Evolutionary conservation across 2,113 vertebrate genomes (phyloP).

Genomic region (Heteronetta atricapilla): DNA sequence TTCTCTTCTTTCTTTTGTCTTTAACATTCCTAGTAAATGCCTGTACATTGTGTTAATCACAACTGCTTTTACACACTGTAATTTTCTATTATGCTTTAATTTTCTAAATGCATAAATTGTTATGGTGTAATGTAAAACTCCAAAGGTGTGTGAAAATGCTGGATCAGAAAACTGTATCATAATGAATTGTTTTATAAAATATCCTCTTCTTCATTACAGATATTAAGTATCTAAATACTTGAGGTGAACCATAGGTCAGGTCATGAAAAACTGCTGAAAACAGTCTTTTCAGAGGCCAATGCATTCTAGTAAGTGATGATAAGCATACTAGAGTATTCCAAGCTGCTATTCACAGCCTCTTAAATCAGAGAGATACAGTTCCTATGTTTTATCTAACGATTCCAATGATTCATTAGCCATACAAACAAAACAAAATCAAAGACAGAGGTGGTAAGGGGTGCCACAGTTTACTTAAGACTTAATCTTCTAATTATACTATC

Average conservation of each 20-base stretch:
- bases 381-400: not conserved
- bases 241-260: constrained; percentile 38
- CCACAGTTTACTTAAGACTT: not conserved
- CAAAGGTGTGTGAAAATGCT: constrained; percentile 63
- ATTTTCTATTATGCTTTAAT: constrained; percentile 70
- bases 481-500: not conserved
- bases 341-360: not conserved
- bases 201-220: constrained; percentile 36
- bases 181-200: constrained; percentile 56
- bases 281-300: constrained; percentile 8
- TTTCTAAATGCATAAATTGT: constrained; percentile 65
- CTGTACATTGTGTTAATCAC: constrained; percentile 44
- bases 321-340: not conserved
- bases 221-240: constrained; percentile 13
- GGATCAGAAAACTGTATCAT: constrained; percentile 45
- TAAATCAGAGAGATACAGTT: not conserved
- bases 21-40: constrained; percentile 13
- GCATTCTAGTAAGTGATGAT: constrained; percentile 27
- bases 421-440: not conserved
- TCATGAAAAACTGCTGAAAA: constrained; percentile 31
- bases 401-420: not conserved
- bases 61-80: constrained; percentile 61
- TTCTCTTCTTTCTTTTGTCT: constrained; percentile 24
- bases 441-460: not conserved
- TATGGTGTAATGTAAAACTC: constrained; percentile 38